These are phyloP conservation scores for Leptopilina myrica DNA, from an alignment of 2,888 invertebrate genomes.

Conservation along the genomic window DNA sequence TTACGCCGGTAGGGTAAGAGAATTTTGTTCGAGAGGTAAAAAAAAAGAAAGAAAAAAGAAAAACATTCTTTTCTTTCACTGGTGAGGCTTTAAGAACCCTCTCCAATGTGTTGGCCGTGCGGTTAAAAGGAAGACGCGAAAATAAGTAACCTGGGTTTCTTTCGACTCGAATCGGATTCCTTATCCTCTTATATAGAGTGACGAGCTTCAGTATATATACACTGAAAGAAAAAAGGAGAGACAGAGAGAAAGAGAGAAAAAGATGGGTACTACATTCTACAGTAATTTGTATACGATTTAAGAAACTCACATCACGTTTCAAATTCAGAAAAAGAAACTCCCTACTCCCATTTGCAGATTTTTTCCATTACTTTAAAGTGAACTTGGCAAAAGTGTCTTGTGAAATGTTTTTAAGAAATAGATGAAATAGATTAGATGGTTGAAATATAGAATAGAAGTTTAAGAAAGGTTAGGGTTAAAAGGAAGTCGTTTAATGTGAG, in stretches of 20 bases:
- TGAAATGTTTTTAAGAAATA: slow-evolving; percentile 49
- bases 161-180: slow-evolving; percentile 63
- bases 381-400: slow-evolving; percentile 53
- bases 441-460: no score
- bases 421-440: neutral
- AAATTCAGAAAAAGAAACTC: neutral
- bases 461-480: no score
- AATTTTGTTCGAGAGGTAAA: slow-evolving; percentile 15
- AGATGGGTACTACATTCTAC: slow-evolving; percentile 26
- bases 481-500: no score
- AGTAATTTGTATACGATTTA: slow-evolving; percentile 22
- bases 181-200: slow-evolving; percentile 66
- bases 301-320: slow-evolving; percentile 11
- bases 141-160: slow-evolving; percentile 58
- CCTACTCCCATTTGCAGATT: slow-evolving; percentile 8
- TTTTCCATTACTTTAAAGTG: slow-evolving; percentile 62
- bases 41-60: slow-evolving; percentile 31
- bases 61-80: slow-evolving; percentile 53
- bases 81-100: slow-evolving; percentile 43
- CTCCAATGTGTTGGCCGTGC: slow-evolving; percentile 43
- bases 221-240: no score
- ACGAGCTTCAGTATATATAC: slow-evolving; percentile 48
- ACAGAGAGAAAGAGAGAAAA: neutral
- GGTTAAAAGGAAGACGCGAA: slow-evolving; percentile 59
- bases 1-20: slow-evolving; percentile 56